A percentile compares a stretch with the other conserved stretches of the same genome.
Conservation (phyloP, 2,888 invertebrate species). For the Trachelus stipa region DNA sequence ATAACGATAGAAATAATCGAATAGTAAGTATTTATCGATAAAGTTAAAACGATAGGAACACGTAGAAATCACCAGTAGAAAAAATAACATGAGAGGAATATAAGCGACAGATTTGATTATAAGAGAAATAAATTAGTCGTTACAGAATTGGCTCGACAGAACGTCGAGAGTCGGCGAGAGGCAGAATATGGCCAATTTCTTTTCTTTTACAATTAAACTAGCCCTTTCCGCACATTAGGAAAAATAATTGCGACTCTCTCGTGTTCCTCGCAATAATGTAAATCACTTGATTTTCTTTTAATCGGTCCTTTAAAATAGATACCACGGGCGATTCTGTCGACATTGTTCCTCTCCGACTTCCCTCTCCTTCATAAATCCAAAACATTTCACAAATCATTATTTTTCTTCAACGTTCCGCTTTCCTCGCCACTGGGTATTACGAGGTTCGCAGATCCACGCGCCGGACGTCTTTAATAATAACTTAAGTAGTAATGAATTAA, state of each 20-base stretch:
- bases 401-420: neutral
- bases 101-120: neutral
- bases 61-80: neutral
- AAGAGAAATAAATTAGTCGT: neutral
- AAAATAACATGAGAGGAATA: neutral
- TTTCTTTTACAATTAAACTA: neutral
- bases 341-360: neutral
- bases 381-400: neutral
- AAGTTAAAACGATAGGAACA: neutral
- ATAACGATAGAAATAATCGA: neutral
- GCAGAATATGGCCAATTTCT: neutral
- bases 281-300: neutral
- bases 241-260: constrained; percentile 6
- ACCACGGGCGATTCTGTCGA: neutral
- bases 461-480: neutral
- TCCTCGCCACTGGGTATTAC: neutral
- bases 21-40: neutral
- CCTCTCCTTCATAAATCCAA: neutral
- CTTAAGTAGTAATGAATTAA: neutral
- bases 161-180: neutral
- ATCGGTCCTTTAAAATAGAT: neutral
- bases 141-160: neutral
- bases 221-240: neutral
- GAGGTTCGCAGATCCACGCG: neutral
- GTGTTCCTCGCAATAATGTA: neutral